Conservation (phyloP, 2,113 vertebrate genomes). For the Microcebus murinus region DNA sequence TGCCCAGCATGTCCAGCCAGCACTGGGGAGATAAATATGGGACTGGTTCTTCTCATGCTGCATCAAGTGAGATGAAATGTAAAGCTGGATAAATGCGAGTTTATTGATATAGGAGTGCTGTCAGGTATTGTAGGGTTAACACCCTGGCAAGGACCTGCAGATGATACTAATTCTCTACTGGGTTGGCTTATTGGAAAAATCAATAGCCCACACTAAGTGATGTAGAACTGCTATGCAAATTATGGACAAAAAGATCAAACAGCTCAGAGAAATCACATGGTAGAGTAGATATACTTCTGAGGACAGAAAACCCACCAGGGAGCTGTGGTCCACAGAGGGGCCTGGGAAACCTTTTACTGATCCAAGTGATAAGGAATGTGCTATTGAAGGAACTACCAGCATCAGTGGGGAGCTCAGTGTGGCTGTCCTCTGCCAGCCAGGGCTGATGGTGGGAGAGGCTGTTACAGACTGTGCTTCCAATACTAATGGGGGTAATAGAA, state of each 20-base stretch:
- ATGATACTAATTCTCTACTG: background rate
- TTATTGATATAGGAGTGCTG: background rate
- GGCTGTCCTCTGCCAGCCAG: background rate
- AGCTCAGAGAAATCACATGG: background rate
- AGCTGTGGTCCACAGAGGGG: background rate
- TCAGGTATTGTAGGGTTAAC: background rate
- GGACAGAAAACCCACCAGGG: background rate
- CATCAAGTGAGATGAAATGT: background rate
- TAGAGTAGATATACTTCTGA: background rate
- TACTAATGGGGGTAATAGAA: background rate
- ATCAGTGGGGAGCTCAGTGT: background rate
- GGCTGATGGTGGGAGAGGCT: background rate
- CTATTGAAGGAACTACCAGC: background rate
- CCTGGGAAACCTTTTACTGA: background rate
- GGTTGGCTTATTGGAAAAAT: background rate
- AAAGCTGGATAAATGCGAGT: background rate
- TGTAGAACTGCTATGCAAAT: background rate
- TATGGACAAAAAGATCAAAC: background rate
- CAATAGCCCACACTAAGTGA: background rate
- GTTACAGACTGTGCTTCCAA: background rate
- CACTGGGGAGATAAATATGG: background rate
- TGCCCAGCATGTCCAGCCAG: background rate
- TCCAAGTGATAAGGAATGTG: background rate
- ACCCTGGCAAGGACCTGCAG: background rate
- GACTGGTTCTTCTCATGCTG: background rate